A percentile compares a stretch with the other conserved stretches of the same genome.
Conservation (phyloP, 2,113 vertebrate genomes). For the Porphyrio hochstetteri region DNA sequence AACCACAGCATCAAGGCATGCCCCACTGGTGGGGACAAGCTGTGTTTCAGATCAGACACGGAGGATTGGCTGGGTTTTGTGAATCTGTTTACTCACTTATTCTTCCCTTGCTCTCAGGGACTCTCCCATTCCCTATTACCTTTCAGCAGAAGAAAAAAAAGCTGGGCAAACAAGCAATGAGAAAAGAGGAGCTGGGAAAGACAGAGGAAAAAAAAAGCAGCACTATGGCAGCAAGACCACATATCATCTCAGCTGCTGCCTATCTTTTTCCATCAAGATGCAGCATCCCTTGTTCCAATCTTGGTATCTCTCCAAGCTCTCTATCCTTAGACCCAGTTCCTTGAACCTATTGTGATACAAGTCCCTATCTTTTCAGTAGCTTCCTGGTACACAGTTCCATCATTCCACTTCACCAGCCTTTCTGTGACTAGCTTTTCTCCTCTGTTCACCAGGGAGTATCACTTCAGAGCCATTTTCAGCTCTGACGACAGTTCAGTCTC, state of each 20-base stretch:
- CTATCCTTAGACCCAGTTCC: not conserved
- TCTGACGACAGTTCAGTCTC: not conserved
- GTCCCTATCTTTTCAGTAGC: not conserved
- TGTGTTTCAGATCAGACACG: not conserved
- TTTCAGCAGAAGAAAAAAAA: not conserved
- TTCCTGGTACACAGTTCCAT: not conserved
- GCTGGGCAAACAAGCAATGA: not conserved
- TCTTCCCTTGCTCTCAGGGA: not conserved
- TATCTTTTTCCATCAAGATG: not conserved
- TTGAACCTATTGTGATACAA: not conserved
- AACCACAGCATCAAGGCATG: not conserved
- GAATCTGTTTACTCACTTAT: not conserved
- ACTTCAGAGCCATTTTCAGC: not conserved
- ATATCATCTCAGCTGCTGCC: not conserved
- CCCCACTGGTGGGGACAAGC: not conserved
- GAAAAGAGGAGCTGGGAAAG: not conserved
- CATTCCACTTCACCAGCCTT: not conserved
- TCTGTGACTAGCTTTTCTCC: not conserved
- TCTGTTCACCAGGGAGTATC: not conserved
- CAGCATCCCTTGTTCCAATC: not conserved
- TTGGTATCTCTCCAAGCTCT: not conserved
- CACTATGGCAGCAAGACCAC: not conserved
- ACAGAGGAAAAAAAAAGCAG: fast-evolving
- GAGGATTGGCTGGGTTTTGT: not conserved
- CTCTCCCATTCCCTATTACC: not conserved